A percentile compares a stretch with the other conserved stretches of the same genome.
Evolutionary conservation across 1,140 invertebrate genomes (phyloP).

Genomic region (Oedothorax gibbosus): DNA sequence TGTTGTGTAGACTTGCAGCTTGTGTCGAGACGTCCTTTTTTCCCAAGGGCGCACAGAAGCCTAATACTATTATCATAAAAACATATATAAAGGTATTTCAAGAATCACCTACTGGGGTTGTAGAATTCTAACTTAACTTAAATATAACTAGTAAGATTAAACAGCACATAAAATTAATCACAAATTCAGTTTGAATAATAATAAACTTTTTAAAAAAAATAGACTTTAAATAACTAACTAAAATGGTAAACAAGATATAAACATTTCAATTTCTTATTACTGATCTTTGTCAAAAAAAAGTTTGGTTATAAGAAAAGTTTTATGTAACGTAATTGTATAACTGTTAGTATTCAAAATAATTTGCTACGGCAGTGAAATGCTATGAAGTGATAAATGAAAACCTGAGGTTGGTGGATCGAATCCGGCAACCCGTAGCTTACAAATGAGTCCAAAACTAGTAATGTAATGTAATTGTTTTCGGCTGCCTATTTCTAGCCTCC

Average conservation of each 20-base stretch:
- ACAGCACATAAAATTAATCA: conserved; percentile 31
- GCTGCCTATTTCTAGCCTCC: too few species aligned
- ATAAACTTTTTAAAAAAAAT: too few species aligned
- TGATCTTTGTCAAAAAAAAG: neutral
- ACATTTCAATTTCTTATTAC: neutral
- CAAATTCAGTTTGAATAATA: neutral
- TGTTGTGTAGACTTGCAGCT: conserved; percentile 54
- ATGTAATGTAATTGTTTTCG: too few species aligned
- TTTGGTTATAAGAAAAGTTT: too few species aligned
- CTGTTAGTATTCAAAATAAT: neutral
- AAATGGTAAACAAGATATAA: neutral
- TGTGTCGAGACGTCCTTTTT: conserved; percentile 22
- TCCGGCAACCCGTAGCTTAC: neutral
- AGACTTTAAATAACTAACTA: neutral
- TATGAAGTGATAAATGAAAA: too few species aligned
- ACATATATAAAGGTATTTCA: conserved; percentile 57
- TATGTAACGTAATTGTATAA: neutral
- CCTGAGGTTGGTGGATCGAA: neutral
- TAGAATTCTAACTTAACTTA: too few species aligned
- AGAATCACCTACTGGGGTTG: conserved; percentile 29
- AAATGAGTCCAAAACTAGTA: neutral
- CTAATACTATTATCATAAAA: conserved; percentile 61
- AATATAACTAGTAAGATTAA: neutral
- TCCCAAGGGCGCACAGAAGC: conserved; percentile 59
- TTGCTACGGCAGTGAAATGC: too few species aligned